Evolutionary conservation across 2,113 vertebrate species (phyloP).

Genomic region (Todiramphus chloris): DNA sequence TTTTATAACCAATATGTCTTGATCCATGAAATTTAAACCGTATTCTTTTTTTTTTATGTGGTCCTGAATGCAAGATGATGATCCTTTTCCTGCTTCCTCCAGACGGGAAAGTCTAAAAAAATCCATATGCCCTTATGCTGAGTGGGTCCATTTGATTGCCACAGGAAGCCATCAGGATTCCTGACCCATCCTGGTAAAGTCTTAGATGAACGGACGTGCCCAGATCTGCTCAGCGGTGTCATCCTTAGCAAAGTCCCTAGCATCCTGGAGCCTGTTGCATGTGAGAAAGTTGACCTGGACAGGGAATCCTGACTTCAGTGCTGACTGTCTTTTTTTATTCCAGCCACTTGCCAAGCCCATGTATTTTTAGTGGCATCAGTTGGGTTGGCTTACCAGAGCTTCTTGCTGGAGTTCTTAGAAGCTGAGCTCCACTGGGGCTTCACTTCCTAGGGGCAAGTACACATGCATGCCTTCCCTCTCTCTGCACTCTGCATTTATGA

Average conservation of each 20-base stretch:
- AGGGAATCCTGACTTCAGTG: not conserved
- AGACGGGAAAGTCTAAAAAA: not conserved
- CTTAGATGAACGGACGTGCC: not conserved
- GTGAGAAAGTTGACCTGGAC: not conserved
- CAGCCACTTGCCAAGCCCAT: not conserved
- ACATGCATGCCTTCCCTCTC: not conserved
- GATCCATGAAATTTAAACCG: not conserved
- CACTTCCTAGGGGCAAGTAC: not conserved
- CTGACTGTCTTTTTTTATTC: not conserved
- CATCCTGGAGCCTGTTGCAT: not conserved
- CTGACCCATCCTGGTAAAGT: not conserved
- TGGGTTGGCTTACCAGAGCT: not conserved
- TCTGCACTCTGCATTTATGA: not conserved
- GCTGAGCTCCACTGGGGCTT: rapidly evolving
- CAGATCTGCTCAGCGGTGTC: not conserved
- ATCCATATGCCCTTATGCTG: not conserved
- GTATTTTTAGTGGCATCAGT: not conserved
- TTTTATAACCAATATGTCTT: not conserved
- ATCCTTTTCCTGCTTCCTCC: not conserved
- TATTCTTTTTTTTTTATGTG: not conserved
- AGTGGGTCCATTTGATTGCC: not conserved
- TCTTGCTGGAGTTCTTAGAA: not conserved
- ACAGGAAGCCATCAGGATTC: not conserved
- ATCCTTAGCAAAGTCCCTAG: not conserved
- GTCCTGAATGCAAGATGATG: not conserved